Percentiles rank a stretch among this genome's conserved stretches.
Evolutionary conservation across 2,797 vertebrate genomes (phyloP).

Genomic region (Premnoplex brunnescens): DNA sequence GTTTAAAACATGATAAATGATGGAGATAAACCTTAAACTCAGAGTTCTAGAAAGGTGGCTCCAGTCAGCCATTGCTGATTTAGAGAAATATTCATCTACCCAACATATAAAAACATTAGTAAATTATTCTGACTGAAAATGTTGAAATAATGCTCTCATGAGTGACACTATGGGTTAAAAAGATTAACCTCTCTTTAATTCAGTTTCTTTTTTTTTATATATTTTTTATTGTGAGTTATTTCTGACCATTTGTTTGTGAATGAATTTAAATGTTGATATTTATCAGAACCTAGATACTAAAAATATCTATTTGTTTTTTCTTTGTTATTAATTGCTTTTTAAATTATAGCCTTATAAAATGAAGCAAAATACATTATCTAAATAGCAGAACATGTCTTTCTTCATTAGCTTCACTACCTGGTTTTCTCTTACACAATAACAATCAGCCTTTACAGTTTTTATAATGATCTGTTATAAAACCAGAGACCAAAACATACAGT

Average conservation of each 20-base stretch:
- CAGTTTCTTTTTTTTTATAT: background rate
- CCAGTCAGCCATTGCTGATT: background rate
- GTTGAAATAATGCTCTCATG: background rate
- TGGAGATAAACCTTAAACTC: background rate
- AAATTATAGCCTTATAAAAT: background rate
- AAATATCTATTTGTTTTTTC: background rate
- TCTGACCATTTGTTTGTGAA: background rate
- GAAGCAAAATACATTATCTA: background rate
- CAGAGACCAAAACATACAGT: background rate
- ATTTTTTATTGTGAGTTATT: background rate
- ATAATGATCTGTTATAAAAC: background rate
- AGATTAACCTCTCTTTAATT: background rate
- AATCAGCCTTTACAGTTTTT: background rate
- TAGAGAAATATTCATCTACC: background rate
- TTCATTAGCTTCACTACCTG: background rate
- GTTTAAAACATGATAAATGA: background rate
- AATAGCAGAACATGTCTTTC: background rate
- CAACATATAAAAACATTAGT: background rate
- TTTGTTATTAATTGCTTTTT: background rate
- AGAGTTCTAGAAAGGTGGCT: background rate
- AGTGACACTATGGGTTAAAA: background rate
- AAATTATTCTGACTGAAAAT: background rate
- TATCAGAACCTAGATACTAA: background rate
- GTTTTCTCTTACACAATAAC: background rate
- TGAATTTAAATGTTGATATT: background rate